phyloP scores from a whole-genome alignment of 2,888 invertebrate genomes.

The Timema cristinae region DNA sequence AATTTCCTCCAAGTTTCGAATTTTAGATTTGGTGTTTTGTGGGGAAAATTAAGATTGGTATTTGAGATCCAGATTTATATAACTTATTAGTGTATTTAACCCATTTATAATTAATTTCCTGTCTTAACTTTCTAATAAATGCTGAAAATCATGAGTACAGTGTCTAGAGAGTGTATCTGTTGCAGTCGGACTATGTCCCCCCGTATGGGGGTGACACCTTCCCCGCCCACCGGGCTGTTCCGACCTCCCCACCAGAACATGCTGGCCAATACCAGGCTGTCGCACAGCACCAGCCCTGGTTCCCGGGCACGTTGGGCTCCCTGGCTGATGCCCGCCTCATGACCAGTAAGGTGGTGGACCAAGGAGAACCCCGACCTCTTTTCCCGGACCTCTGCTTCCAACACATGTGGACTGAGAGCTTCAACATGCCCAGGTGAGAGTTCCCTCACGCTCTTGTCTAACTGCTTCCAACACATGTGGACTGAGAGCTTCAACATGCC shows the following conservation, averaged over 20 bases:
- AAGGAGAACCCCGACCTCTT: slow-evolving; percentile 49
- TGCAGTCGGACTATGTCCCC: slow-evolving; percentile 52
- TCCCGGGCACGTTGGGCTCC: slow-evolving; percentile 10
- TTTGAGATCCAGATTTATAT: too few species aligned
- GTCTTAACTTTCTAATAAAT: too few species aligned
- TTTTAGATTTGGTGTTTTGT: too few species aligned
- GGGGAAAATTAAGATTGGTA: too few species aligned
- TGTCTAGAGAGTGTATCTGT: slow-evolving; percentile 16
- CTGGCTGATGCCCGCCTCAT: slow-evolving; percentile 25
- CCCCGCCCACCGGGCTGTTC: slow-evolving; percentile 13
- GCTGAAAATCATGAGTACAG: too few species aligned
- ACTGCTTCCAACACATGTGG: slow-evolving; percentile 86
- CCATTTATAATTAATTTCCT: too few species aligned
- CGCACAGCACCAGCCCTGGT: not conserved
- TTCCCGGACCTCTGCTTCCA: slow-evolving; percentile 86
- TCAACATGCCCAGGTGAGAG: slow-evolving; percentile 42
- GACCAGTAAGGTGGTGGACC: slow-evolving; percentile 47
- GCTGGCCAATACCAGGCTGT: not conserved
- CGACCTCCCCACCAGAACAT: slow-evolving; percentile 2
- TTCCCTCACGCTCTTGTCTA: not conserved
- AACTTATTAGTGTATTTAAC: too few species aligned
- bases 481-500: slow-evolving; percentile 59
- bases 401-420: slow-evolving; percentile 81
- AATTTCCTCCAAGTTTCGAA: too few species aligned
- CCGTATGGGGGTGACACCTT: slow-evolving; percentile 8